Percentiles rank a stretch among this genome's conserved stretches.
Conservation (phyloP, 2,797 vertebrate genomes). For the Octomys mimax region DNA sequence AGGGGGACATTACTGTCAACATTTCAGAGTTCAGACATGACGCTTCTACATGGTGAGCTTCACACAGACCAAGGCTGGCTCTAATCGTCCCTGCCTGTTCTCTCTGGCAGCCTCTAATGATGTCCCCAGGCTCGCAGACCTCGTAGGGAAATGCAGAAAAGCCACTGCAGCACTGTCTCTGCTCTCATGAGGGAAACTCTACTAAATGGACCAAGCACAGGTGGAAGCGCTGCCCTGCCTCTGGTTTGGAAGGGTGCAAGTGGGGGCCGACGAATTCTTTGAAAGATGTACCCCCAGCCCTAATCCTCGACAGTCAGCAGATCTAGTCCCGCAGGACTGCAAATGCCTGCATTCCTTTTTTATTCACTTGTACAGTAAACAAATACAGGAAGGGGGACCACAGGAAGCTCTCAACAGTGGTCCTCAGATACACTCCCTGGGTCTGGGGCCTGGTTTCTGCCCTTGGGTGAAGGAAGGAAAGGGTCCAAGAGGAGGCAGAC, state of each 20-base stretch:
- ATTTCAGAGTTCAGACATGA: background rate
- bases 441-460: background rate
- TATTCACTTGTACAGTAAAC: background rate
- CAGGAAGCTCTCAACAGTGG: background rate
- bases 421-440: background rate
- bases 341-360: background rate
- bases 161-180: background rate
- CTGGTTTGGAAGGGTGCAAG: background rate
- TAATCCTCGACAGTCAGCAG: background rate
- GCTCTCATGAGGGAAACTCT: background rate
- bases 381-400: slow-evolving; percentile 12
- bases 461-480: background rate
- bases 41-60: background rate
- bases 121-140: background rate
- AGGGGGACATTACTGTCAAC: background rate
- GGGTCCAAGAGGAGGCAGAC: background rate
- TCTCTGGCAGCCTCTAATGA: slow-evolving; percentile 8
- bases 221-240: background rate
- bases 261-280: background rate
- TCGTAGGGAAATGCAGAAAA: background rate
- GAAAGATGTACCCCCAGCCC: background rate
- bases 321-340: background rate
- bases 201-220: background rate
- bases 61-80: background rate
- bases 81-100: background rate